phyloP scores from a whole-genome alignment of 2,888 invertebrate species.

The Mythimna pallens region DNA sequence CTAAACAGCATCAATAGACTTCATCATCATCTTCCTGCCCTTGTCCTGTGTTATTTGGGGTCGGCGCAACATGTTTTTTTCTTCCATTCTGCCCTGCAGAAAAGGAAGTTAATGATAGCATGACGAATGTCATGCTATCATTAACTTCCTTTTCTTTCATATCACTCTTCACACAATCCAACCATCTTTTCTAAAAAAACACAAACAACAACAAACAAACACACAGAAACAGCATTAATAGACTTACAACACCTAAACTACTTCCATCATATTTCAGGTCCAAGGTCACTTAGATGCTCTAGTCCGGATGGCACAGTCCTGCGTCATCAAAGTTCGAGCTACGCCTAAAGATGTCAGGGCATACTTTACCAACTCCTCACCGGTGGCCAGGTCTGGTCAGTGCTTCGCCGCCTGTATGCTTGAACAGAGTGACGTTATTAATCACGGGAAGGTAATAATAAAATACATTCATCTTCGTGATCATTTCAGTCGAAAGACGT shows the following conservation, averaged over 20 bases:
- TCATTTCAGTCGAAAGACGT: too few species aligned
- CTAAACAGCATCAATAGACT: not conserved
- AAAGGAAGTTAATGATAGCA: too few species aligned
- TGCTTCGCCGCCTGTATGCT: conserved; percentile 89
- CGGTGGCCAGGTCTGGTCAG: conserved; percentile 84
- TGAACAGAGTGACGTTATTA: conserved; percentile 87
- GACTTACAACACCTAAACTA: not conserved
- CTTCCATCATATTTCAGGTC: conserved; percentile 69
- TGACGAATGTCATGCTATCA: too few species aligned
- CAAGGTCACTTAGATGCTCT: conserved; percentile 86
- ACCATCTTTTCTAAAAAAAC: too few species aligned
- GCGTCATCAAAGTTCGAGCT: conserved; percentile 86
- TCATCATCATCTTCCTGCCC: too few species aligned
- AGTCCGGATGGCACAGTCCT: conserved; percentile 86
- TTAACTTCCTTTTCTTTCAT: too few species aligned
- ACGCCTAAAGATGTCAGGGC: conserved; percentile 86
- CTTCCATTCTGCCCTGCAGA: too few species aligned
- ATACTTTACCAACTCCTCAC: conserved; percentile 86
- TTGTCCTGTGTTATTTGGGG: too few species aligned
- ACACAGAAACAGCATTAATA: too few species aligned
- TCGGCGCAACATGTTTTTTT: too few species aligned
- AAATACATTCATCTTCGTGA: not conserved
- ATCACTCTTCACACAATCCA: too few species aligned
- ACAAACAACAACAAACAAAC: too few species aligned
- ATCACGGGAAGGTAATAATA: conserved; percentile 82